Conservation (phyloP, 2,888 invertebrate species). For the Brenthis ino region DNA sequence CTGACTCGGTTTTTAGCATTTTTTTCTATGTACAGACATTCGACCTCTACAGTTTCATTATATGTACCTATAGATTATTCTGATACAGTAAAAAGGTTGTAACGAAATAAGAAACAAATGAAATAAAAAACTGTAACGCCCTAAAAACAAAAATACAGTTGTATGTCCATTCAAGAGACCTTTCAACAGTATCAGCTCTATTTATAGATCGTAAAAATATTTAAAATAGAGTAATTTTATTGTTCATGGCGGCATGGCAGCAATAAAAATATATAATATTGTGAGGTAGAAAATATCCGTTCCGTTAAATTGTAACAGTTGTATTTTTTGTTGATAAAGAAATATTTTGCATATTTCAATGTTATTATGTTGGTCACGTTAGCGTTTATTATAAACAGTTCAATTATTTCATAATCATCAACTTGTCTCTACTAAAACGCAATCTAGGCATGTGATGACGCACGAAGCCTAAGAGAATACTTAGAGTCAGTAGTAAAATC, state of each 20-base stretch:
- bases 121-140: background rate
- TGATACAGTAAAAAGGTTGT: too few species aligned
- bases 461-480: constrained; percentile 13
- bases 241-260: constrained; percentile 13
- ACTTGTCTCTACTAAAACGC: constrained; percentile 5
- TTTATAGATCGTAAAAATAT: constrained; percentile 29
- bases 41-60: too few species aligned
- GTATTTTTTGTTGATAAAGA: background rate
- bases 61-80: too few species aligned
- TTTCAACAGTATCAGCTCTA: constrained; percentile 31
- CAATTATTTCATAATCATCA: constrained; percentile 7
- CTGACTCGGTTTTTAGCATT: too few species aligned
- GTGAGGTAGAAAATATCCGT: constrained; percentile 4
- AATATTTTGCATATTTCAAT: background rate
- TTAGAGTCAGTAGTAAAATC: constrained; percentile 9
- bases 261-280: constrained; percentile 12
- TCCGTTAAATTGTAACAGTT: constrained; percentile 21
- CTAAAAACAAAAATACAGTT: constrained; percentile 14
- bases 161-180: constrained; percentile 21
- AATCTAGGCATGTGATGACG: constrained; percentile 5
- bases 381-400: background rate
- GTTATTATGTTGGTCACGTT: background rate
- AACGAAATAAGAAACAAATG: background rate
- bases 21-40: too few species aligned
- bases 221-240: constrained; percentile 34